phyloP scores from a whole-genome alignment of 1,140 invertebrate species.

The Nebria ingens region DNA sequence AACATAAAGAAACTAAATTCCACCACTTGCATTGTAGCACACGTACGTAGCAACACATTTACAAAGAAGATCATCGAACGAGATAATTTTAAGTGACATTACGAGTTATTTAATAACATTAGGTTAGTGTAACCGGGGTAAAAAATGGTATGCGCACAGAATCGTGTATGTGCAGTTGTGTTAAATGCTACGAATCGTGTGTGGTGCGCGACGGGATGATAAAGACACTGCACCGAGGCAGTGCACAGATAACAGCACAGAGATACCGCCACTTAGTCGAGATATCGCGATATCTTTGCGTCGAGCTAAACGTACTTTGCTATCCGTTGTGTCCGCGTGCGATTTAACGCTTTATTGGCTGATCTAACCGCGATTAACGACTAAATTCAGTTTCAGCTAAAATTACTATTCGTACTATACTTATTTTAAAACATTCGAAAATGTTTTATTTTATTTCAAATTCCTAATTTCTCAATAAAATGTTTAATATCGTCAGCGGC shows the following conservation, averaged over 20 bases:
- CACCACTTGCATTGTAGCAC: conserved; percentile 20
- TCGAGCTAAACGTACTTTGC: too few relatives aligned
- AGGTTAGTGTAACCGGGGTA: not conserved
- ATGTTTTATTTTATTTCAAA: too few relatives aligned
- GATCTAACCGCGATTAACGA: too few relatives aligned
- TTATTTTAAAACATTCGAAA: too few relatives aligned
- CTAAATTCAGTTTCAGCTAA: too few relatives aligned
- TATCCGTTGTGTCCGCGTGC: not conserved
- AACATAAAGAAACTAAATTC: conserved; percentile 31
- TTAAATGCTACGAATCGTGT: conserved; percentile 18
- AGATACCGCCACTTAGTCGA: not conserved
- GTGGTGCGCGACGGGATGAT: conserved; percentile 14
- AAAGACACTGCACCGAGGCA: too few relatives aligned
- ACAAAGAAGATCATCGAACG: not conserved
- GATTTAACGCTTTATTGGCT: too few relatives aligned
- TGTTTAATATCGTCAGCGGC: too few relatives aligned
- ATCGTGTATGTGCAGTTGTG: conserved; percentile 14
- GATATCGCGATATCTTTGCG: too few relatives aligned
- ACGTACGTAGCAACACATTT: not conserved
- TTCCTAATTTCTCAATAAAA: too few relatives aligned
- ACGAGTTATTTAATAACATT: conserved; percentile 5
- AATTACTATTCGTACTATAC: too few relatives aligned
- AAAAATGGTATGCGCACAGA: conserved; percentile 3
- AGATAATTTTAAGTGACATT: conserved; percentile 4
- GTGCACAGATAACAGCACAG: too few relatives aligned